These are phyloP conservation scores for Silurus meridionalis DNA, from an alignment of 2,113 vertebrate genomes.

Conservation along the genomic window DNA sequence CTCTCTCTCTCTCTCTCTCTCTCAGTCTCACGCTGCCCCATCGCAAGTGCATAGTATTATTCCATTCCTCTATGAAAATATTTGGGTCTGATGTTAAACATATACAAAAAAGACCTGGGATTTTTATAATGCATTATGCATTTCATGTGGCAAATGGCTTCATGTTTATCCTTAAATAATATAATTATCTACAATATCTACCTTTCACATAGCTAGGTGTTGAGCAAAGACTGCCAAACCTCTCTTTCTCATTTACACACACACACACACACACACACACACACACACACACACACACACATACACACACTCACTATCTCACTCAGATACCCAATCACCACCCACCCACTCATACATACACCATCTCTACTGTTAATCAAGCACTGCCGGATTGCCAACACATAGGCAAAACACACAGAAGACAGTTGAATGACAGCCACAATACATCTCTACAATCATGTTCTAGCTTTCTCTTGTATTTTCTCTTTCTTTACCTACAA, in stretches of 20 bases:
- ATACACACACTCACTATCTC: neutral
- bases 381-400: neutral
- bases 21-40: neutral
- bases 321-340: no score
- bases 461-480: neutral
- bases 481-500: neutral
- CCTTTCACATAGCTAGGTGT: neutral
- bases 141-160: constrained; percentile 9
- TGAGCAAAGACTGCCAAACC: neutral
- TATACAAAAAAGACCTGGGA: neutral
- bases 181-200: neutral
- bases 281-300: no score
- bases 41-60: neutral
- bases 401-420: constrained; percentile 13
- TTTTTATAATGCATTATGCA: neutral
- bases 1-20: neutral
- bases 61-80: neutral
- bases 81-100: neutral
- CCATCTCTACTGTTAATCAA: neutral
- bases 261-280: no score
- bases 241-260: no score
- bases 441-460: constrained; percentile 13
- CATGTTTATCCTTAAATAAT: neutral
- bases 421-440: constrained; percentile 42
- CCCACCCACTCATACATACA: neutral